Evolutionary conservation across 1,140 invertebrate species (phyloP), one percentile per base, ranked within the genome.

Genomic region (Cherax destructor): DNA sequence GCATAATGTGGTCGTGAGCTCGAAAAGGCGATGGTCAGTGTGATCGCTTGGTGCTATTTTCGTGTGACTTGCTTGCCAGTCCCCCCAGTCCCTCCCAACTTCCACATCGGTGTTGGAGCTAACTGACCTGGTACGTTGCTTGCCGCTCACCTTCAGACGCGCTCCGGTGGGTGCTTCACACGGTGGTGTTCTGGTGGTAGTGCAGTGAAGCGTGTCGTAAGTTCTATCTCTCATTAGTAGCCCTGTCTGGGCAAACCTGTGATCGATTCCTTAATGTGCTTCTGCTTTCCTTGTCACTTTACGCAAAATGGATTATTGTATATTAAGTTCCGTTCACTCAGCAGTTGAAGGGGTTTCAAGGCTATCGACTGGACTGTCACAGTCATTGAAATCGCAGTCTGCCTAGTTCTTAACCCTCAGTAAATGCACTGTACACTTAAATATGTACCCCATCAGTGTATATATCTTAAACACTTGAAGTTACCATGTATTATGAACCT

Each of bases 171-270:
- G 85, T 86, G 85, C 69, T 77, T 41, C n/a, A 65, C 30, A 77
- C 85, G 85, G 85, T 86, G 85, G 85, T 78, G 74, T 86, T 21
- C 69, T 74, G 21, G 85, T 78, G 76, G 85, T 86, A 65, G 85
- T 86, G 85, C 85, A 77, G 85, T 76, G 85, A 86, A 86, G 56
- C 56, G 69, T 74, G 69, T 74, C 69, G 69, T 74, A 74, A 74
- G 69, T 74, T 65, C 5, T 41, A 41, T 65, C 61, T 18, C 18
- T 56, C 52, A 13, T 9, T 9, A 65, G 21, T 65, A 65, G 13
- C 18, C 5, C 61, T 4, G 61, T 65, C 16, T 65, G 13, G 13
- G 61, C 5, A 65, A 65, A 13, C 61, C 4, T 21, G 61, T 65
- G 7, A 65, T 65, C 0, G 2, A 6, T 65, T 65, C 18, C 18